phyloP scores from a whole-genome alignment of 2,797 vertebrate species.

The Clarias laeviceps region DNA sequence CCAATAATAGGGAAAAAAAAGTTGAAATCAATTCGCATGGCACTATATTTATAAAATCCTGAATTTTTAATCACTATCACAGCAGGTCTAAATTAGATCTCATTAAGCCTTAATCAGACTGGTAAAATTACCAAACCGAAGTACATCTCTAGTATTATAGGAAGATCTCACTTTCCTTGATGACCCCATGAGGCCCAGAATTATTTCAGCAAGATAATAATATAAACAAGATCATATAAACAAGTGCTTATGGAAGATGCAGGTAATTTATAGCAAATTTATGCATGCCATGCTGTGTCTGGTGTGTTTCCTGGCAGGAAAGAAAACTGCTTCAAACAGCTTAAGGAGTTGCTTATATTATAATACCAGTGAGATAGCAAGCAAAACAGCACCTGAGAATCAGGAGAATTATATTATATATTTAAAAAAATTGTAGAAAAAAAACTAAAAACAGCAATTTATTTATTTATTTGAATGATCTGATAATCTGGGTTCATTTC shows the following conservation, averaged over 20 bases:
- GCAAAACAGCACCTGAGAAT: not conserved
- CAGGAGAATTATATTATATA: slow-evolving; percentile 22
- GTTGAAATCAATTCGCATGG: not conserved
- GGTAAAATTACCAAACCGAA: slow-evolving; percentile 20
- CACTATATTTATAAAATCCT: slow-evolving; percentile 26
- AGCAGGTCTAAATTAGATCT: slow-evolving; percentile 27
- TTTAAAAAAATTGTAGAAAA: no score
- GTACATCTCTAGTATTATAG: slow-evolving; percentile 29
- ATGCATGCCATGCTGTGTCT: not conserved
- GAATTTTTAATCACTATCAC: slow-evolving; percentile 28
- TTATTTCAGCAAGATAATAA: slow-evolving; percentile 29
- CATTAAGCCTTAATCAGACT: slow-evolving; percentile 31
- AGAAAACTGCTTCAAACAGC: slow-evolving; percentile 25
- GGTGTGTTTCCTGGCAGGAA: slow-evolving; percentile 16
- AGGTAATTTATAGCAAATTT: not conserved
- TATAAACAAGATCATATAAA: not conserved
- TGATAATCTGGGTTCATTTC: not conserved
- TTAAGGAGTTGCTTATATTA: slow-evolving; percentile 17
- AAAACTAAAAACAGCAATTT: no score
- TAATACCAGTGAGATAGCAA: slow-evolving; percentile 8
- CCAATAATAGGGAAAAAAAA: not conserved
- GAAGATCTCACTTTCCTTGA: slow-evolving; percentile 34
- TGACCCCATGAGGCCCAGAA: slow-evolving; percentile 28
- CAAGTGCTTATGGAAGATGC: not conserved
- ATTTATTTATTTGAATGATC: not conserved